phyloP scores from a whole-genome alignment of 2,113 vertebrate species.

The Alces alces region DNA sequence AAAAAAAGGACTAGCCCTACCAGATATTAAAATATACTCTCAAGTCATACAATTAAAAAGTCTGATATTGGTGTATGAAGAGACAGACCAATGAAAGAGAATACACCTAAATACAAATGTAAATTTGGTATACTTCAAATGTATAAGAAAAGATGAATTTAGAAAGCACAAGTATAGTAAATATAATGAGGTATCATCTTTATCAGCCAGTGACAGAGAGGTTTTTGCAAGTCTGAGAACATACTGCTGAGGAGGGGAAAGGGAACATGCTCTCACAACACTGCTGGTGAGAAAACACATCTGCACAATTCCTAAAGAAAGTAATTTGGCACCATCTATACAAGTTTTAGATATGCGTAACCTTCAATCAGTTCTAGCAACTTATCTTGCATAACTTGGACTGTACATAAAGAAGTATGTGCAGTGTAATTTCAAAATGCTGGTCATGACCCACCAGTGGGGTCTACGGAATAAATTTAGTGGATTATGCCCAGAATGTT shows the following conservation, averaged over 20 bases:
- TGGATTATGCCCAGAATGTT: background rate
- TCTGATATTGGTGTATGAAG: background rate
- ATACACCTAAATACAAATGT: background rate
- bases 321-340: fast-evolving
- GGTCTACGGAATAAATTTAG: background rate
- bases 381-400: background rate
- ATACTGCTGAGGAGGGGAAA: background rate
- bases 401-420: background rate
- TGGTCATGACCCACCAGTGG: background rate
- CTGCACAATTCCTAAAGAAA: background rate
- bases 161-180: background rate
- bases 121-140: background rate
- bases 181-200: background rate
- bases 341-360: fast-evolving
- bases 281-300: background rate
- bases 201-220: background rate
- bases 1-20: background rate
- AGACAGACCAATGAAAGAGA: background rate
- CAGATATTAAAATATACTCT: background rate
- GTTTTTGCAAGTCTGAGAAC: background rate
- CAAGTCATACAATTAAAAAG: background rate
- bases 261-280: fast-evolving
- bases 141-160: background rate
- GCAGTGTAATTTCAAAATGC: background rate
- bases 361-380: background rate